Evolutionary conservation across 2,888 invertebrate genomes (phyloP), one percentile per base, ranked within the genome.

Genomic region (Neoscelio sp.): DNA sequence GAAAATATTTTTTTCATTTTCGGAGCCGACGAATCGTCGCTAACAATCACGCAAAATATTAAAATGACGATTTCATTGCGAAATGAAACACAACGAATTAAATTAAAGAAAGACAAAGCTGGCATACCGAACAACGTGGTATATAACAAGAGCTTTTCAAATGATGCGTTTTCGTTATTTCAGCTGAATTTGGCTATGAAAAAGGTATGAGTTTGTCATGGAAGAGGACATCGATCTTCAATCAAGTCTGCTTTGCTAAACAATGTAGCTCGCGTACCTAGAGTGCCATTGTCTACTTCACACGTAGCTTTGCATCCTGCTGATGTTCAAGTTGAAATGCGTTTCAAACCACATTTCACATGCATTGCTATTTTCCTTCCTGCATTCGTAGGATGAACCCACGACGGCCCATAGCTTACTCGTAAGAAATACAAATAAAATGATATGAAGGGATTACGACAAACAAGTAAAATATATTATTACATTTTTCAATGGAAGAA

Each of bases 151-250:
- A 30, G 70, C 70, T 50, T 62, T 71, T 70, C 44, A 71, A 62
- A 52, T 71, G 33, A 65, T 64, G 23, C 38, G 52, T 71, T 62
- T 71, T 71, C 62, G 62, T 44, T 54, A 54, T 71, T 54, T 28
- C 60, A 30, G 40, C 30, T 20, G 42, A 28, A 52, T 48, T 62
- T 10, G n/a, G 44, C 40, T 12, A 62, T 54, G 28, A 44, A 62
- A 68, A 30, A 52, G 42, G 54, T 46, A 54, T 23, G 20, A 73
- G 46, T 64, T 44, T 46, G 15, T 64, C 48, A 56, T 56, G 67
- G 50, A 62, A 70, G 50, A 52, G 64, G 71, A 68, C 75, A 80
- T 76, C 75, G 67, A 80, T 78, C 71, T 76, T 74, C 64, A 65
- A 80, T 78, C 62, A 68, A 71, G 67, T 50, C 64, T 48, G 38